Conservation (phyloP, 2,113 vertebrate genomes). For the Lontra canadensis region DNA sequence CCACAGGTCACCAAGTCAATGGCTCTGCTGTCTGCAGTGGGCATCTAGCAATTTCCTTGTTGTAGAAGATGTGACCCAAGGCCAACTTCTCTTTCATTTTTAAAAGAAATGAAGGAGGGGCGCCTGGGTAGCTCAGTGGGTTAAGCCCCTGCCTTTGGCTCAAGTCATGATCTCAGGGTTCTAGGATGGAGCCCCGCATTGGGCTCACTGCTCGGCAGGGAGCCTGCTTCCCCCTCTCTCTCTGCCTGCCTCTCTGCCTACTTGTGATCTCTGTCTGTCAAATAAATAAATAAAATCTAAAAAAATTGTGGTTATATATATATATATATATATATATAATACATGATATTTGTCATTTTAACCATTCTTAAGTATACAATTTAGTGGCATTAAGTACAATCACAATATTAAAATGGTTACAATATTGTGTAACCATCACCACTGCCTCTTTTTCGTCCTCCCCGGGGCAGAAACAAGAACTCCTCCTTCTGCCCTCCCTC, state of each 20-base stretch:
- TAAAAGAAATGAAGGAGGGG: not conserved
- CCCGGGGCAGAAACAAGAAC: not conserved
- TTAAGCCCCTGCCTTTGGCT: too few species aligned
- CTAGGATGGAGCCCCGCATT: too few species aligned
- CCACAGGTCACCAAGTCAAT: not conserved
- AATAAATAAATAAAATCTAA: too few species aligned
- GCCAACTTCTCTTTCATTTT: not conserved
- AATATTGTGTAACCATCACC: not conserved
- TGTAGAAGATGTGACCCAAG: not conserved
- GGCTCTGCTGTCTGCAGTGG: not conserved
- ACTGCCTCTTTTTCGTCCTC: not conserved
- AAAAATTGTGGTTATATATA: not conserved
- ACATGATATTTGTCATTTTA: not conserved
- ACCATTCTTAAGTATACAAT: not conserved
- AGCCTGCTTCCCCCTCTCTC: accelerated
- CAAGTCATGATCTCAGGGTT: too few species aligned
- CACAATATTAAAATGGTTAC: not conserved
- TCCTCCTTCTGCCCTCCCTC: not conserved
- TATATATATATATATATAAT: too few species aligned
- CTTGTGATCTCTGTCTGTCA: too few species aligned
- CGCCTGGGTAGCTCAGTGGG: too few species aligned
- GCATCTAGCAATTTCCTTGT: not conserved
- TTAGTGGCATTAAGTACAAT: not conserved
- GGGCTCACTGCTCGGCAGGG: too few species aligned
- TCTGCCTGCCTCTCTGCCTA: too few species aligned